Base-by-base conservation (phyloP, 1,140 invertebrate genomes). In the Drosophila rhopaloa region DNA sequence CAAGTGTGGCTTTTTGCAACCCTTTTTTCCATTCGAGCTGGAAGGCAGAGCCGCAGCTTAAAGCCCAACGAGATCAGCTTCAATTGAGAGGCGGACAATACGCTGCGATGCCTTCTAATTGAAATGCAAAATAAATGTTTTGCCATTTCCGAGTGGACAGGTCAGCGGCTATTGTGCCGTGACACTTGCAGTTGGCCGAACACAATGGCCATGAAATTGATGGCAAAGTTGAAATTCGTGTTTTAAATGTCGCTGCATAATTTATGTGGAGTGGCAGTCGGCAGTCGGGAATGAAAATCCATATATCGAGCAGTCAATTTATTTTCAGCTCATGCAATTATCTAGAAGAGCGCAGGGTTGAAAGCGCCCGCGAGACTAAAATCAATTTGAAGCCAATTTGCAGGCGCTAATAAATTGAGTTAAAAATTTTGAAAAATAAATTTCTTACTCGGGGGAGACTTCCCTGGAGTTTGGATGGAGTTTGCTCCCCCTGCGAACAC, bases 351-450 rank as follows among this genome's bases (percentile, higher is more conserved):
- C 19, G 11, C 11, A 16, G 51, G 37, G 50, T 53, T 14, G 50
- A 44, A 38, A 61, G 51, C 38, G 24, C 27, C 27, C 40, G 40
- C 29, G 40, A 37, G 40, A 53, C 38, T 41, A 78, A 88, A 88
- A 80, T 84, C 83, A 88, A 88, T 88, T 83, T 88, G 40, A 74
- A 78, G 83, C 68, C 83, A 88, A 88, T 88, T 88, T 88, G 57
- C 73, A 29, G 46, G 57, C 60, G 84, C 76, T 88, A 89, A 88
- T 88, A 89, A 88, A 88, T 88, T 81, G 73, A 82, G 82, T 89
- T 88, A 88, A 88, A 79, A 77, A 88, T 88, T 77, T 78, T 47
- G 9, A 63, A 76, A 83, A 80, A 73, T 66, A 61, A 74, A 79
- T 86, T 85, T 57, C 47, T 19, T 5, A 72, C 63, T 56, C 11